Conservation (phyloP, 2,113 vertebrate species). For the Carollia perspicillata region DNA sequence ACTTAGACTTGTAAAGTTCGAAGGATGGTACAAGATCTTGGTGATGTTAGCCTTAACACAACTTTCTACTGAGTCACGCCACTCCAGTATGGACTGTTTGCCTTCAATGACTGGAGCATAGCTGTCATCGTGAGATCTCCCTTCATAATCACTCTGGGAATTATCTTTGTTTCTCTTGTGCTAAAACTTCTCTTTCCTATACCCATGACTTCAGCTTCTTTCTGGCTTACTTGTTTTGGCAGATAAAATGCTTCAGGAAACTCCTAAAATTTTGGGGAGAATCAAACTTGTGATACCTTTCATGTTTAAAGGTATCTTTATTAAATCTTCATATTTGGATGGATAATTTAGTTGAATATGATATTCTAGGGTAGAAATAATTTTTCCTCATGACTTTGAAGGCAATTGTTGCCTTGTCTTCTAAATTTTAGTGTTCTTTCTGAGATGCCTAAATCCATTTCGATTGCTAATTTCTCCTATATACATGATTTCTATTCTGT, state of each 20-base stretch:
- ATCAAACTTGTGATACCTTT: not conserved
- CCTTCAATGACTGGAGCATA: not conserved
- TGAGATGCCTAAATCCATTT: not conserved
- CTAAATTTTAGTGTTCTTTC: not conserved
- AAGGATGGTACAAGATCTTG: not conserved
- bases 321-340: not conserved
- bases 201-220: not conserved
- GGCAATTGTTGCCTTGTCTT: not conserved
- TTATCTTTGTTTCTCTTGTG: not conserved
- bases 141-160: not conserved
- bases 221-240: not conserved
- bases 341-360: not conserved
- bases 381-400: not conserved
- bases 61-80: not conserved
- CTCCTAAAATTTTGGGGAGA: not conserved
- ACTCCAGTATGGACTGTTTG: fast-evolving
- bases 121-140: not conserved
- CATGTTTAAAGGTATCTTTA: not conserved
- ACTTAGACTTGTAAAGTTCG: not conserved
- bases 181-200: not conserved
- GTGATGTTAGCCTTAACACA: not conserved
- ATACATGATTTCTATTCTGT: not conserved
- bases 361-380: not conserved
- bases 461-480: not conserved
- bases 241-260: not conserved